These are phyloP conservation scores for Odocoileus virginianus DNA, from an alignment of 2,113 vertebrate genomes.

Conservation along the genomic window DNA sequence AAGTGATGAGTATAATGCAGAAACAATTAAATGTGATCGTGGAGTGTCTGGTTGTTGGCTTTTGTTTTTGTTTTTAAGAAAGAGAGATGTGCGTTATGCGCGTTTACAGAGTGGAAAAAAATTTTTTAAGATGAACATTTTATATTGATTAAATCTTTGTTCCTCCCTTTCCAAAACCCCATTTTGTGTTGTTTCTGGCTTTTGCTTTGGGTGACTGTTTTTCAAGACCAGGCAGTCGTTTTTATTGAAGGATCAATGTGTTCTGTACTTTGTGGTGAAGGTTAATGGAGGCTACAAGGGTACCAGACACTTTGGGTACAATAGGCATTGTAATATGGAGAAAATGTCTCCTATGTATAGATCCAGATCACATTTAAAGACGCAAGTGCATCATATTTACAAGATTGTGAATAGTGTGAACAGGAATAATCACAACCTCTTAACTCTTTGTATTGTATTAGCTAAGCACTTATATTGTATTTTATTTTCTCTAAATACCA, in stretches of 20 bases:
- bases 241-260: conserved; percentile 33
- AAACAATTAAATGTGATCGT: neutral
- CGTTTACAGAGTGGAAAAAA: neutral
- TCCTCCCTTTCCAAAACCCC: conserved; percentile 18
- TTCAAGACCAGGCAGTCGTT: conserved; percentile 15
- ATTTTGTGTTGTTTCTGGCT: neutral
- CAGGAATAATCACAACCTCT: neutral
- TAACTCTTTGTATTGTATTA: neutral
- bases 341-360: conserved; percentile 15
- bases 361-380: conserved; percentile 7
- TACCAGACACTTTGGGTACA: neutral
- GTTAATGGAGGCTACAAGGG: conserved; percentile 3
- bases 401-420: neutral
- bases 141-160: conserved; percentile 31
- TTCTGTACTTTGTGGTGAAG: conserved; percentile 48
- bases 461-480: neutral
- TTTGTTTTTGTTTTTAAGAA: neutral
- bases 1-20: neutral
- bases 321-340: conserved; percentile 31
- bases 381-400: neutral
- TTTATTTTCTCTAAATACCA: neutral
- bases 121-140: neutral
- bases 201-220: conserved; percentile 53
- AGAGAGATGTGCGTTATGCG: neutral
- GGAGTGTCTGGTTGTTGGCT: neutral